Percentiles rank a stretch among this genome's conserved stretches.
phyloP scores from a whole-genome alignment of 2,113 vertebrate genomes.

The Sciurus niger region DNA sequence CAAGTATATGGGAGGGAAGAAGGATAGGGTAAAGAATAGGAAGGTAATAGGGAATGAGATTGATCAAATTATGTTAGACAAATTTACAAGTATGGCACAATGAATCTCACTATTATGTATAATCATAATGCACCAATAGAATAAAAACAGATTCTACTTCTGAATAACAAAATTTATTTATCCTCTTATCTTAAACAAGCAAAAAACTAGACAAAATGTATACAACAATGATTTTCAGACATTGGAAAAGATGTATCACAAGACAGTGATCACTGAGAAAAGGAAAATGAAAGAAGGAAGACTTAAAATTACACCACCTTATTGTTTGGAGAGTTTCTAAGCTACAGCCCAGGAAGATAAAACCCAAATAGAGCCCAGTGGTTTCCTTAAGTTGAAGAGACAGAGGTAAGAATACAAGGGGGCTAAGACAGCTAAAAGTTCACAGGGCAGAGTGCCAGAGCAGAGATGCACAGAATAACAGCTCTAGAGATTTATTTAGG shows the following conservation, averaged over 20 bases:
- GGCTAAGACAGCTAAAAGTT: not conserved
- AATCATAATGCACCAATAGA: no score
- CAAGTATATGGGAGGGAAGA: no score
- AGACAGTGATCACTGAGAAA: conserved; percentile 3
- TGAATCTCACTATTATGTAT: no score
- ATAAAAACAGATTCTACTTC: conserved; percentile 41
- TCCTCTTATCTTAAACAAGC: not conserved
- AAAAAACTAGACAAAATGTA: conserved; percentile 48
- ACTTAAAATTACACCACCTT: not conserved
- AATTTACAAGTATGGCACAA: no score
- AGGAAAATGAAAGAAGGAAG: not conserved
- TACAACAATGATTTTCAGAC: conserved; percentile 4
- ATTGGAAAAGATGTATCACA: not conserved
- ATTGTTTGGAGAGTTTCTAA: conserved; percentile 38
- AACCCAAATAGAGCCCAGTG: not conserved
- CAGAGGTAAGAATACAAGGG: not conserved
- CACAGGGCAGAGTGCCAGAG: not conserved
- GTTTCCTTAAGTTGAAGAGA: conserved; percentile 10
- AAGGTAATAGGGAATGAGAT: no score
- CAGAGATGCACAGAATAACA: not conserved
- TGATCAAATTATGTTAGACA: no score
- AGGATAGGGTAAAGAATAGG: no score
- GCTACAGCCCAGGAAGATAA: not conserved
- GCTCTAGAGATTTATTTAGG: not conserved
- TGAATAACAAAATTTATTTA: not conserved